phyloP scores from a whole-genome alignment of 2,113 vertebrate species.

The Corythornis cristatus region DNA sequence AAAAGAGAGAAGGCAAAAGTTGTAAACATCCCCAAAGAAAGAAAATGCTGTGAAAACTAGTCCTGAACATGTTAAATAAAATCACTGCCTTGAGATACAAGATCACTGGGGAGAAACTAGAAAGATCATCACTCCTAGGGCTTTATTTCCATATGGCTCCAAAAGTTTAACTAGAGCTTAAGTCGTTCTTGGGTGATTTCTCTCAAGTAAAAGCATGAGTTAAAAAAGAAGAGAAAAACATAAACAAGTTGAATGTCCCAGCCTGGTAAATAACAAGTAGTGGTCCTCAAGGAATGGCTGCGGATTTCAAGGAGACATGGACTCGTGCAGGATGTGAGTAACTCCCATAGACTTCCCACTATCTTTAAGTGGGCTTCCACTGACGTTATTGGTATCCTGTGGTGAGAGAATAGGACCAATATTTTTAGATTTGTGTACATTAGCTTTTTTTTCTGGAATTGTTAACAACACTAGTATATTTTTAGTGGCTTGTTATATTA shows the following conservation, averaged over 20 bases:
- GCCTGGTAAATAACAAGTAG: too few relatives aligned
- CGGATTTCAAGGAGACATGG: constrained; percentile 42
- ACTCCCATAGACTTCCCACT: constrained; percentile 51
- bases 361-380: constrained; percentile 33
- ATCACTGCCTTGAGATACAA: too few relatives aligned
- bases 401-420: not conserved
- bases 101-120: too few relatives aligned
- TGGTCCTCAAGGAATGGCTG: not conserved
- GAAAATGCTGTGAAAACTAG: too few relatives aligned
- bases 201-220: too few relatives aligned
- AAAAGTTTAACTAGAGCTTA: too few relatives aligned
- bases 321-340: constrained; percentile 67
- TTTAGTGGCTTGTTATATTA: not conserved
- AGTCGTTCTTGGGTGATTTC: too few relatives aligned
- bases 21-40: not conserved
- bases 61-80: too few relatives aligned
- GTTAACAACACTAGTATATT: not conserved
- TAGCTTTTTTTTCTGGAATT: not conserved
- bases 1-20: not conserved
- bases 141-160: too few relatives aligned
- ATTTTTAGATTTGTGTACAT: constrained; percentile 48
- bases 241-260: not conserved
- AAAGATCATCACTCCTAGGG: too few relatives aligned
- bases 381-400: constrained; percentile 62
- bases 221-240: not conserved